phyloP scores from a whole-genome alignment of 2,113 vertebrate genomes.

The Aix galericulata region DNA sequence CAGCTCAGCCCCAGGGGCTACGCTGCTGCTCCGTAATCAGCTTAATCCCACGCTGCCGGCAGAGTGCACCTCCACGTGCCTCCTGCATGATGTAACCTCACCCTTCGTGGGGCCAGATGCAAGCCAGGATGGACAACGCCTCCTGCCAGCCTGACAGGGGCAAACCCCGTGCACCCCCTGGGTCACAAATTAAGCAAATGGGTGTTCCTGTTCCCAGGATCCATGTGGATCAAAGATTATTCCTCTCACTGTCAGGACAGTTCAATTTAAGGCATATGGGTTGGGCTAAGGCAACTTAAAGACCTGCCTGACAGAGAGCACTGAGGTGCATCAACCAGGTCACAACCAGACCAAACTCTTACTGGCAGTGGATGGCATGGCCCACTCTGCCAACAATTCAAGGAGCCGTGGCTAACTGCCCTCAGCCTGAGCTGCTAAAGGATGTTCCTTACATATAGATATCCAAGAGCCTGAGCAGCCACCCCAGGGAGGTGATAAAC shows the following conservation, averaged over 20 bases:
- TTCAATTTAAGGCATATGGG: background rate
- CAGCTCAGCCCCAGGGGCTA: background rate
- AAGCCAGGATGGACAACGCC: background rate
- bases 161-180: background rate
- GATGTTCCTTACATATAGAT: background rate
- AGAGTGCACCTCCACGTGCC: background rate
- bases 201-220: background rate
- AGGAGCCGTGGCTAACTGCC: background rate
- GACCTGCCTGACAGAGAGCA: background rate
- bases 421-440: rapidly evolving
- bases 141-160: rapidly evolving
- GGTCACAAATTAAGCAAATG: background rate
- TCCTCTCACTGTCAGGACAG: background rate
- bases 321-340: background rate
- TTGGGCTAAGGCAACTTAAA: background rate
- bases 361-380: background rate
- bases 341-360: background rate
- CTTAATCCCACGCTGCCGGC: background rate
- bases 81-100: constrained; percentile 25
- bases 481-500: background rate
- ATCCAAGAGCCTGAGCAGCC: background rate
- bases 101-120: background rate
- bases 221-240: background rate
- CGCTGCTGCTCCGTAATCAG: background rate
- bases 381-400: rapidly evolving